Base-by-base conservation (phyloP, 2,797 vertebrate species). In the Oreonectes daqikongensis region DNA sequence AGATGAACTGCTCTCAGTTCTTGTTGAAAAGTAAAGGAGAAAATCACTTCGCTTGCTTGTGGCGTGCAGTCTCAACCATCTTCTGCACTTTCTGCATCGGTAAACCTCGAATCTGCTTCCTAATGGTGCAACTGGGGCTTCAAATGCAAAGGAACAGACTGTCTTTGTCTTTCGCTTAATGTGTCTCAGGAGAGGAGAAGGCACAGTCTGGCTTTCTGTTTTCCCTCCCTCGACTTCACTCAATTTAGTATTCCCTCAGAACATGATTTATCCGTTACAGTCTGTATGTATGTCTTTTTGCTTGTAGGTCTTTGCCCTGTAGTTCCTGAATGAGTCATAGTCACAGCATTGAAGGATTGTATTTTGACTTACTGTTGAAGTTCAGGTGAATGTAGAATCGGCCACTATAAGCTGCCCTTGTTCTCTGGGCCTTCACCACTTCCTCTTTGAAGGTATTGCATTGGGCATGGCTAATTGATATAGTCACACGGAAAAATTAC, bases 1-100 rank as follows among this genome's bases (percentile, higher is more conserved):
- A 74, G 53, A 69, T 69, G 90, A 91, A 92, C 90, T 90, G 75
- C 83, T 89, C 87, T 89, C 88, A 90, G 86, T 79, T 85, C 86
- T 63, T 40, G 18, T 10, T 65, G 32, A 66, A 35, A 28, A 50
- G 24, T 22, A 73, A 59, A 74, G 79, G 77, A 35, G 42, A 82
- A 85, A 74, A 61, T 82, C 76, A 75, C 72, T 75, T 53, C 73
- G 72, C 48, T 64, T 78, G 79, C 88, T 83, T 88, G 80, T 32
- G 78, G 80, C 82, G 79, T 35, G 20, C 44, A 18, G 53, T 69
- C 53, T 69, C 18, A 30, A 15, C 70, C 76, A 70, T 72, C 42
- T 38, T 59, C 46, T 20, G 61, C 44, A 53, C 48, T 55, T 50
- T 55, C 59, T 68, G 67, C 68, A 69, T 72, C 38, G 1, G 52